phyloP scores from a whole-genome alignment of 2,113 vertebrate genomes.

The Orycteropus afer region DNA sequence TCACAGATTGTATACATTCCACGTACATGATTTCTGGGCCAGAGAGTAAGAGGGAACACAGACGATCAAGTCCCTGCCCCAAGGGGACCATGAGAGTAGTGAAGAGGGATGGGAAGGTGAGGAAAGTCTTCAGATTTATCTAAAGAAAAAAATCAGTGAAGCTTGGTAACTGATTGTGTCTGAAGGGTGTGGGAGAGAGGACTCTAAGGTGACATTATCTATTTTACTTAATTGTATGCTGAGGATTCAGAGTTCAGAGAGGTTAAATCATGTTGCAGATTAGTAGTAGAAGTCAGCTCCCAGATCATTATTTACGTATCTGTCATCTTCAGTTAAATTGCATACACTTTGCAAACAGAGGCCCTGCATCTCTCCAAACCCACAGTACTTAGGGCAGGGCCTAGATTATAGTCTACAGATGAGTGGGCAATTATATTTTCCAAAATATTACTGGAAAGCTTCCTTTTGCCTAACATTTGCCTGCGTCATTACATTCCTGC shows the following conservation, averaged over 20 bases:
- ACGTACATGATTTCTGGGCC: background rate
- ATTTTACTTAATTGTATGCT: constrained; percentile 33
- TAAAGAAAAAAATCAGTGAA: background rate
- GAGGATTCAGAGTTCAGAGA: background rate
- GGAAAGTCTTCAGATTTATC: background rate
- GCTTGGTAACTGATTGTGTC: background rate
- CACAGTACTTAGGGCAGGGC: background rate
- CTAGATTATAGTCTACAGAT: background rate
- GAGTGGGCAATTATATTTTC: background rate
- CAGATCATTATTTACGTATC: background rate
- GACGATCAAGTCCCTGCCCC: background rate
- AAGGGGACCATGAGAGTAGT: background rate
- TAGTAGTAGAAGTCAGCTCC: constrained; percentile 3
- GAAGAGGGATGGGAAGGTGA: background rate
- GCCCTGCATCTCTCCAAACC: background rate
- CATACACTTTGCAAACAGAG: constrained; percentile 1
- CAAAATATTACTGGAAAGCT: background rate
- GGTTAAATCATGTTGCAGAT: constrained; percentile 2
- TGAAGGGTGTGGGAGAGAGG: background rate
- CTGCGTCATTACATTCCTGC: background rate
- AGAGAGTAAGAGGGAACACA: background rate
- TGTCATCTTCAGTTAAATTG: constrained; percentile 32
- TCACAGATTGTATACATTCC: background rate
- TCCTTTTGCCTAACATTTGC: background rate
- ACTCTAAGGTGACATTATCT: background rate